Base-by-base conservation (phyloP, 2,113 vertebrate species). In the Tylochromis polylepis region DNA sequence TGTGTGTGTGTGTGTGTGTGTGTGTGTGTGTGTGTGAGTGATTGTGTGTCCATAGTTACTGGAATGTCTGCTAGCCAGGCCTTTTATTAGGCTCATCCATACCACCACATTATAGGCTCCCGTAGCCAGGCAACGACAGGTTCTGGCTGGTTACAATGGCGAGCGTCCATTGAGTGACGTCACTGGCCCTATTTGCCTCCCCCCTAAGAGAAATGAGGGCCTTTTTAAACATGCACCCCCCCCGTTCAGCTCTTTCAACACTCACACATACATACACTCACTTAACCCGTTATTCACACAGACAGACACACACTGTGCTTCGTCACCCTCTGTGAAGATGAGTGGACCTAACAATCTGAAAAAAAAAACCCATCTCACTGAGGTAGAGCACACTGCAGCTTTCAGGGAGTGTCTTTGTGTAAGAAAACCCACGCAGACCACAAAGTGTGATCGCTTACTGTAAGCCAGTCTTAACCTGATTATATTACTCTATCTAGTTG, bases 101-200 rank as follows among this genome's bases (percentile, higher is more conserved):
- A 96, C 95, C 94, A 96, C 90, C 93, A 95, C 96, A 95, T 96
- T 96, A 96, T 96, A 94, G 94, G 92, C 92, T 89, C 83, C 83
- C 12, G 95, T 96, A 89, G 93, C 97, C 90, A 95, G 91, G 96
- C 97, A 97, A 97, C 96, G 90, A 90, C 90, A 89, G 96, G 96
- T 95, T 91, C 90, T 95, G 94, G 85, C n/a, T 81, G 82, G 97
- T 97, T 97, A 94, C 96, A 90, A 95, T 96, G 95, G 95, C 88
- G 89, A 96, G 89, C 56, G 29, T 92, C 95, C 94, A 96, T 96
- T 96, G 94, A 91, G 89, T 96, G 96, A 96, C 70, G 22, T 94
- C 38, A 79, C 88, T 79, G 85, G 94, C 93, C 92, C 94, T 96
- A 92, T 95, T 95, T 93, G 92, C 93, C 93, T 95, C 90, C 95